Conservation (phyloP, 2,113 vertebrate species). For the Engystomops pustulosus region DNA sequence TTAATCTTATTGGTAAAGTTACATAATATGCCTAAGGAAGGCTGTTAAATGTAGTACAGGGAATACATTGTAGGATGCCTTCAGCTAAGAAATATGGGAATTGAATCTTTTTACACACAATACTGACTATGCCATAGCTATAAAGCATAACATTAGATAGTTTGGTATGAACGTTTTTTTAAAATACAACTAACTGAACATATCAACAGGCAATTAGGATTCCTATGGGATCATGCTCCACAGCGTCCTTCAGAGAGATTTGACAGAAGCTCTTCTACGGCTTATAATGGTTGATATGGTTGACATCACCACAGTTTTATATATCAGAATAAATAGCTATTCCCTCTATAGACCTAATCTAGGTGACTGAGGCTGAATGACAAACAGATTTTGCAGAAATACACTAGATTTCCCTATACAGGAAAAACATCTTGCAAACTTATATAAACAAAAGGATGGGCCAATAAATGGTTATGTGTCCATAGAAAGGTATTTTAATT, state of each 20-base stretch:
- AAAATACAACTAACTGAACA: neutral
- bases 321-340: conserved; percentile 8
- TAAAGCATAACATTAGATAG: neutral
- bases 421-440: neutral
- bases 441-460: no score
- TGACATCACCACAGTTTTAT: neutral
- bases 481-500: no score
- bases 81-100: neutral
- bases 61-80: no score
- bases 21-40: no score
- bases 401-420: neutral
- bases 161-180: neutral
- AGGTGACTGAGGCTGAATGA: neutral
- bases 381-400: neutral
- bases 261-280: neutral
- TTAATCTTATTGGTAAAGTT: no score
- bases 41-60: no score
- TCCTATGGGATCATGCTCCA: neutral
- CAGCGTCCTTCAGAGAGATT: neutral
- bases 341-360: neutral
- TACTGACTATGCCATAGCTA: neutral
- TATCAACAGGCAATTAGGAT: neutral
- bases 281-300: neutral
- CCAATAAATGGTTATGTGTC: no score
- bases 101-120: neutral